phyloP scores from a whole-genome alignment of 2,888 invertebrate genomes.

The Timema podura region DNA sequence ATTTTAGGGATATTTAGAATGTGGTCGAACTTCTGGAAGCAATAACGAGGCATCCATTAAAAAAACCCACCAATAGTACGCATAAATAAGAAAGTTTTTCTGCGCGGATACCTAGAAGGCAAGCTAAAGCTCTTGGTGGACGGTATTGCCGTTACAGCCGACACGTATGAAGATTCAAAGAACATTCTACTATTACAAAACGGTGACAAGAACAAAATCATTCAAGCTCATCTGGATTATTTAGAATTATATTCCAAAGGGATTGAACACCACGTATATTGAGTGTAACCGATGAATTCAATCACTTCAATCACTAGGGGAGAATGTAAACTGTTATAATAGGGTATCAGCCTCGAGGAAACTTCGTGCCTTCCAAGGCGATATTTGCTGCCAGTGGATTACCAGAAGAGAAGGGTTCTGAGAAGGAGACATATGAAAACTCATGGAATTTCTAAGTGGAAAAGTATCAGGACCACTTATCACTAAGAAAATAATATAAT shows the following conservation, averaged over 20 bases:
- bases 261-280: background rate
- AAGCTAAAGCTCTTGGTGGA: slow-evolving; percentile 12
- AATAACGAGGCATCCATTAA: slow-evolving; percentile 9
- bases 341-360: background rate
- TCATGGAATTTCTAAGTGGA: no score
- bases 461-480: no score
- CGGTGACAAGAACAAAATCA: slow-evolving; percentile 14
- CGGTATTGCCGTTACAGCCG: background rate
- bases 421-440: no score
- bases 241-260: background rate
- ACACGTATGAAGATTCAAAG: slow-evolving; percentile 7
- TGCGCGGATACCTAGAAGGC: slow-evolving; percentile 1
- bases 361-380: background rate
- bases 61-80: background rate
- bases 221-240: slow-evolving; percentile 17
- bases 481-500: no score
- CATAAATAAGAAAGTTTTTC: slow-evolving; percentile 8
- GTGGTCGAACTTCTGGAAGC: slow-evolving; percentile 11
- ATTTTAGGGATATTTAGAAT: background rate
- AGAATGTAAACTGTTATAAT: background rate
- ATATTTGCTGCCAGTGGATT: background rate
- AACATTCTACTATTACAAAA: background rate
- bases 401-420: no score
- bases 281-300: slow-evolving; percentile 6
- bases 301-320: background rate